phyloP scores from a whole-genome alignment of 1,140 invertebrate genomes.

The Brachionus calyciflorus region DNA sequence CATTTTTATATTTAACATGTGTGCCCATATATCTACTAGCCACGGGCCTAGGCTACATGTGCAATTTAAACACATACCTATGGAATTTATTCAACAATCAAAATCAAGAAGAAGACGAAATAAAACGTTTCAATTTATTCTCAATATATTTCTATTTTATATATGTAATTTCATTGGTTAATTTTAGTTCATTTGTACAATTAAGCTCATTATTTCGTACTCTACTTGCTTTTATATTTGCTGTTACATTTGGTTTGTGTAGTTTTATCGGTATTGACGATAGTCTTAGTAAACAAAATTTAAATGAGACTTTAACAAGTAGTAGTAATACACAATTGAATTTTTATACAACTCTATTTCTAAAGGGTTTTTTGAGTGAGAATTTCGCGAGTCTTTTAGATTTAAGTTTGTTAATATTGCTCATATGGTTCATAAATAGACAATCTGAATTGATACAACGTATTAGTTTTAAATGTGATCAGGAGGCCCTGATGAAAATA shows the following conservation, averaged over 20 bases:
- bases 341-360: not conserved
- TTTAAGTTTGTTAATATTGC: not conserved
- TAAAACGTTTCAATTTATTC: slow-evolving; percentile 5
- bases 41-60: not conserved
- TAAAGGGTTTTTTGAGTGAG: not conserved
- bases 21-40: not conserved
- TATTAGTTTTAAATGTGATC: slow-evolving; percentile 42
- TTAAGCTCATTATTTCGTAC: slow-evolving; percentile 4
- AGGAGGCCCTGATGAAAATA: slow-evolving; percentile 25
- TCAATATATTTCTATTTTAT: not conserved
- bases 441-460: slow-evolving; percentile 34
- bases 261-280: not conserved
- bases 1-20: not conserved
- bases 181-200: slow-evolving; percentile 38
- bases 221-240: not conserved
- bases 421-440: slow-evolving; percentile 40
- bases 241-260: not conserved
- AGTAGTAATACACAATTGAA: not conserved
- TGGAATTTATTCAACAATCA: not conserved
- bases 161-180: not conserved
- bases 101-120: not conserved
- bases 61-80: not conserved
- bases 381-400: not conserved
- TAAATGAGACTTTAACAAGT: too few species aligned
- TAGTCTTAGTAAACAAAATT: too few species aligned